Percentiles rank a stretch among this genome's conserved stretches.
Evolutionary conservation across 37 sponge, comb jelly and placozoan genomes (phyloP).

Genomic region (Halichondria panicea): DNA sequence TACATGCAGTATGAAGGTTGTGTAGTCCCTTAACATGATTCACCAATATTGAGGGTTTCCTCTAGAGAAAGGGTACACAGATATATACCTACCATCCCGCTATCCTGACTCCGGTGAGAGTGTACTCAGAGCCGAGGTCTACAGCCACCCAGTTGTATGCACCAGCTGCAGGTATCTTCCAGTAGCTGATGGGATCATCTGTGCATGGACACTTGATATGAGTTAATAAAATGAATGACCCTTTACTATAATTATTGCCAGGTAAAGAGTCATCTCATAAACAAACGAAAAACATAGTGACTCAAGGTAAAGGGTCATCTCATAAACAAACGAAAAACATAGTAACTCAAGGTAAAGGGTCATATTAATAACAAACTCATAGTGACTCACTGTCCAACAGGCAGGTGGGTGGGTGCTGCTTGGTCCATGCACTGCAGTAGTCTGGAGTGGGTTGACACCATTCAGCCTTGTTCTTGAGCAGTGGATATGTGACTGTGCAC

Average conservation of each 20-base stretch:
- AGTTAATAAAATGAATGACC: too few species aligned
- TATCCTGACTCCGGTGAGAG: slow-evolving; percentile 79
- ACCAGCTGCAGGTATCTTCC: slow-evolving; percentile 74
- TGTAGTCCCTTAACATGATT: too few species aligned
- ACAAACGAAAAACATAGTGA: too few species aligned
- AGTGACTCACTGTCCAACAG: slow-evolving; percentile 66
- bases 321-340: too few species aligned
- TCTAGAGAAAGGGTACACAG: too few species aligned
- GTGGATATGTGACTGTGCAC: slow-evolving; percentile 60
- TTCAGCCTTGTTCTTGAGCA: slow-evolving; percentile 50
- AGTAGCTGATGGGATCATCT: slow-evolving; percentile 65
- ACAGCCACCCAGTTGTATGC: slow-evolving; percentile 80
- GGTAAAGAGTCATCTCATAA: too few species aligned
- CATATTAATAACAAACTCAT: too few species aligned
- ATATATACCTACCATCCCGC: slow-evolving; percentile 79
- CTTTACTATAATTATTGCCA: too few species aligned
- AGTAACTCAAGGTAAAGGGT: too few species aligned
- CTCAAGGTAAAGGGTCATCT: too few species aligned
- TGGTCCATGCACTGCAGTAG: slow-evolving; percentile 59
- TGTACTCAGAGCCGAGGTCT: slow-evolving; percentile 73
- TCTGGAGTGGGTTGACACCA: slow-evolving; percentile 59
- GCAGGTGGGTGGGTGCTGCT: slow-evolving; percentile 63
- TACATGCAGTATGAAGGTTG: too few species aligned
- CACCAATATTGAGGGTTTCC: too few species aligned
- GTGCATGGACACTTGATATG: neutral